These are phyloP conservation scores for Listronotus bonariensis DNA, from an alignment of 1,140 invertebrate genomes.

Conservation along the genomic window DNA sequence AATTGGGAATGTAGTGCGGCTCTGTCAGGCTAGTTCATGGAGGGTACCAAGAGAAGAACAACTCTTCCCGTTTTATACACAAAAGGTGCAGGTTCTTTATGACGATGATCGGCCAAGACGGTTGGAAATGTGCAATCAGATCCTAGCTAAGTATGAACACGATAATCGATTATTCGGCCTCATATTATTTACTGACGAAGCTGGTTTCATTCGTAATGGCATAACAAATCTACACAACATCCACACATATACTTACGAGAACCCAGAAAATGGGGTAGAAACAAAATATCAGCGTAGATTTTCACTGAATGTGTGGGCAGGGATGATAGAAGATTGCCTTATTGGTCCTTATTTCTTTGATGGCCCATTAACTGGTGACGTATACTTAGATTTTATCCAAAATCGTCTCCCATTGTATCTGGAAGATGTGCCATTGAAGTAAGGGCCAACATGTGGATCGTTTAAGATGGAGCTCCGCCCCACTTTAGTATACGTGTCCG, in stretches of 20 bases:
- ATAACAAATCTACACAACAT: slow-evolving; percentile 12
- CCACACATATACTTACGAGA: too few relatives aligned
- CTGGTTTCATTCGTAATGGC: slow-evolving; percentile 5
- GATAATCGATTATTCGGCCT: not conserved
- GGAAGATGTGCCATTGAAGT: not conserved
- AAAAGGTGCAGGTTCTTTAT: slow-evolving; percentile 29
- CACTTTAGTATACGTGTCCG: too few relatives aligned
- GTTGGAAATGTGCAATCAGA: slow-evolving; percentile 4
- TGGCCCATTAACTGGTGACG: slow-evolving; percentile 1
- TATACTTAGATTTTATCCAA: slow-evolving; percentile 12
- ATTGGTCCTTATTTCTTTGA: not conserved
- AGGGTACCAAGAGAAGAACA: slow-evolving; percentile 11
- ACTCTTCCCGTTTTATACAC: slow-evolving; percentile 20
- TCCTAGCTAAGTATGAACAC: slow-evolving; percentile 7
- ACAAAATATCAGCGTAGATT: slow-evolving; percentile 14
- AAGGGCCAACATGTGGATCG: too few relatives aligned
- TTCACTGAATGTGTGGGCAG: slow-evolving; percentile 16
- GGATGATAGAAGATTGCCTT: slow-evolving; percentile 12
- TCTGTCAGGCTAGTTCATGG: slow-evolving; percentile 1
- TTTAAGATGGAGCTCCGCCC: too few relatives aligned
- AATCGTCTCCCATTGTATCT: slow-evolving; percentile 8
- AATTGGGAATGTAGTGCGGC: too few relatives aligned
- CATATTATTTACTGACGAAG: slow-evolving; percentile 18
- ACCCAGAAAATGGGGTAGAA: slow-evolving; percentile 7
- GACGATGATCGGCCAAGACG: slow-evolving; percentile 45